Base-by-base conservation (phyloP, 2,888 invertebrate genomes). In the Abrostola triplasia region DNA sequence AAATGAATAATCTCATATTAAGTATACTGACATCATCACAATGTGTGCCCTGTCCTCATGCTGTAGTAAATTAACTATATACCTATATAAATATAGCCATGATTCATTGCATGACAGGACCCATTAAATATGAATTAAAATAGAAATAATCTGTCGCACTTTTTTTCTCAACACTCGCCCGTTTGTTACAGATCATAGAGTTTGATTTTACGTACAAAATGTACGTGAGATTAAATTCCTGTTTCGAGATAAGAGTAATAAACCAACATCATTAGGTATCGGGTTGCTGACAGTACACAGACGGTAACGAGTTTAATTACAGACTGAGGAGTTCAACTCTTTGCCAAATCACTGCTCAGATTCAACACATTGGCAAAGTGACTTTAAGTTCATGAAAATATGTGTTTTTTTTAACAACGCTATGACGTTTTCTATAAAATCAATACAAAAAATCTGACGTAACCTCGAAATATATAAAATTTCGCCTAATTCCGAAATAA, bases 401-500 rank as follows among this genome's bases (percentile, higher is more conserved):
- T 42, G 10, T 59, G 74, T 72, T 80, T 82, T 81, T 80, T 84
- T n/a, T 83, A 82, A 79, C 82, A 84, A 80, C 79, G 79, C 24
- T 75, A 79, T 89, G 89, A 89, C 86, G 87, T 88, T 58, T 41
- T 67, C 69, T 79, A 84, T 86, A 84, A 84, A 81, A 81, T 81
- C 78, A 78, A 75, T 56, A 42, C 76, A 83, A 79, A 76, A 83
- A 83, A 84, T 84, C 79, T 81, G 81, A 77, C 75, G 71, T 85
- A 92, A 90, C 92, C 92, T 91, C 90, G 90, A 90, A 89, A 88
- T 77, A 37, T 78, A 84, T 83, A 81, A 79, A 81, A 86, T 84
- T 82, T 88, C 85, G 85, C 73, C 83, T 83, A 83, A 85, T 82
- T 91, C 87, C 86, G 91, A 90, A 91, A 90, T 90, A 90, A 88